These are phyloP conservation scores for Pluvialis apricaria DNA, from an alignment of 2,113 vertebrate species.

Conservation along the genomic window DNA sequence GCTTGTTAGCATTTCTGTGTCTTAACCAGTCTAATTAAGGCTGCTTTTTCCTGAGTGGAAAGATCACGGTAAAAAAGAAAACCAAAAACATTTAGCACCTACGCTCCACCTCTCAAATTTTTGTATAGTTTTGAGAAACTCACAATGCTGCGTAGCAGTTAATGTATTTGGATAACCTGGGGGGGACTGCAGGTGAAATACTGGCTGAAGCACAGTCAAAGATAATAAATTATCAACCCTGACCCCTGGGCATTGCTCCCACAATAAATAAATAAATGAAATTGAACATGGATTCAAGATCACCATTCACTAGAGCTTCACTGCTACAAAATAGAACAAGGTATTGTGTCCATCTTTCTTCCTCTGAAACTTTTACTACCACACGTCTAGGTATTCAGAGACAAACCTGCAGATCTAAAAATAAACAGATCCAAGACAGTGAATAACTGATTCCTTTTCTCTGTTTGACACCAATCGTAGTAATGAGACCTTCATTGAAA, in stretches of 20 bases:
- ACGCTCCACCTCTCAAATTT: background rate
- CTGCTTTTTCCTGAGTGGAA: constrained; percentile 6
- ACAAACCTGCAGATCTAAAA: background rate
- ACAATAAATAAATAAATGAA: background rate
- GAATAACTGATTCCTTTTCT: background rate
- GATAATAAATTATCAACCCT: background rate
- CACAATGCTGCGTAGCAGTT: background rate
- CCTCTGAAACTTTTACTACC: background rate
- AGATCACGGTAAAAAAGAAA: background rate
- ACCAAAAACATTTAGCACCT: background rate
- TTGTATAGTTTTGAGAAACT: background rate
- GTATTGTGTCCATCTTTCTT: background rate
- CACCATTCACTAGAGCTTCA: background rate
- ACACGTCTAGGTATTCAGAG: background rate
- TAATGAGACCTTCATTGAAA: background rate
- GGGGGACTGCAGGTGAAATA: background rate
- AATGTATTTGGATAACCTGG: background rate
- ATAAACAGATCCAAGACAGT: background rate
- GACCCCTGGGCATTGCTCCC: background rate
- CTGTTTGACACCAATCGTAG: background rate
- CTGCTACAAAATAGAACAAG: background rate
- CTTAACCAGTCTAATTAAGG: constrained; percentile 28
- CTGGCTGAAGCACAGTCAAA: background rate
- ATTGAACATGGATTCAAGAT: background rate
- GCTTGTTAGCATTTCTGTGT: background rate